Evolutionary conservation across 2,113 vertebrate genomes (phyloP).

Genomic region (Lontra canadensis): DNA sequence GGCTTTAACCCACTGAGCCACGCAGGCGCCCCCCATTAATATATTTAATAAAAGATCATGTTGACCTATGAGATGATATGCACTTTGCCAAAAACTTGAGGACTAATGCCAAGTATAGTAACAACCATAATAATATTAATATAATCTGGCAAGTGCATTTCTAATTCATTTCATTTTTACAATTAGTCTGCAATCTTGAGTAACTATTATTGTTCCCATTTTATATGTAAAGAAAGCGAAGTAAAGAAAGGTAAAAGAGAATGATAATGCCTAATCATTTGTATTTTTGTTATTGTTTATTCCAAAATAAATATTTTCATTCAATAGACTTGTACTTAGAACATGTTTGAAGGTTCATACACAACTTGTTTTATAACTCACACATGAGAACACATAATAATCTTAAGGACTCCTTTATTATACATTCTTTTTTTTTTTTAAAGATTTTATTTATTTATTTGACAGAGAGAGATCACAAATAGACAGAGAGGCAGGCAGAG

Average conservation of each 20-base stretch:
- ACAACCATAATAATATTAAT: not conserved
- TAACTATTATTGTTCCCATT: not conserved
- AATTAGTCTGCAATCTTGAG: not conserved
- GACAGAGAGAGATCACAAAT: too few species aligned
- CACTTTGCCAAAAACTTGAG: not conserved
- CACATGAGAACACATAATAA: not conserved
- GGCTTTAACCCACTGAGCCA: too few species aligned
- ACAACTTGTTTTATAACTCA: not conserved
- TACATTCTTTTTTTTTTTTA: conserved; percentile 43
- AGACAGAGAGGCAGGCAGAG: too few species aligned
- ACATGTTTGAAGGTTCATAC: not conserved
- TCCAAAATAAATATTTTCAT: conserved; percentile 15
- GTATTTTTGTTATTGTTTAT: not conserved
- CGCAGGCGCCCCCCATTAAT: not conserved
- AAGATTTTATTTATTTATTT: too few species aligned
- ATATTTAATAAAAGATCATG: not conserved
- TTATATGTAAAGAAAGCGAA: not conserved
- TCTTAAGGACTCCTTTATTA: not conserved
- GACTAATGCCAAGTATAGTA: not conserved
- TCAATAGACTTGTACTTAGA: not conserved
- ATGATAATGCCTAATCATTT: not conserved
- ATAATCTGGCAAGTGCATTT: not conserved
- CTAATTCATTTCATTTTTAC: not conserved
- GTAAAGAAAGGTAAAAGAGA: not conserved
- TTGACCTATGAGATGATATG: not conserved